Percentiles rank a stretch among this genome's conserved stretches.
These are phyloP conservation scores for Drosophila orena DNA, from an alignment of 1,140 invertebrate genomes.

Conservation along the genomic window DNA sequence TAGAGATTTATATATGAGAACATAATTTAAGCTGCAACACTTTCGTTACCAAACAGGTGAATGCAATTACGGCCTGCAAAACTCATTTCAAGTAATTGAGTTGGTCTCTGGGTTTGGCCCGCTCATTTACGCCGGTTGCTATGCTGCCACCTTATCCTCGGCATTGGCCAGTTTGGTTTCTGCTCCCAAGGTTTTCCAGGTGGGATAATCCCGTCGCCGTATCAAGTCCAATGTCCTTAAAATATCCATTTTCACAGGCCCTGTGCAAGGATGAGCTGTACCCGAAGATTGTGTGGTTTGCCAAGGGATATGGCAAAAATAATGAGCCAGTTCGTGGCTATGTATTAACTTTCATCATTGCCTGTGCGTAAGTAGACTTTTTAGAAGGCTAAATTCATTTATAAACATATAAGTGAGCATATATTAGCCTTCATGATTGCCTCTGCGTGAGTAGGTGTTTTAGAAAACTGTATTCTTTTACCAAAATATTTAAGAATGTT, in stretches of 20 bases:
- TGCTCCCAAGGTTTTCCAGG: constrained; percentile 96
- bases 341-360: constrained; percentile 95
- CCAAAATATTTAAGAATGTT: too few relatives aligned
- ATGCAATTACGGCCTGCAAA: constrained; percentile 91
- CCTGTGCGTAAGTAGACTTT: constrained; percentile 90
- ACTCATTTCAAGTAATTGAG: constrained; percentile 92
- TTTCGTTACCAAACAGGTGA: constrained; percentile 26
- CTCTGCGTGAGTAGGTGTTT: too few relatives aligned
- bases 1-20: background rate
- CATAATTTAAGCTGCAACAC: constrained; percentile 7
- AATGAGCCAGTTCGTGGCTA: constrained; percentile 97
- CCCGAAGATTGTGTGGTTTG: constrained; percentile 96
- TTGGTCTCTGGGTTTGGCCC: constrained; percentile 95
- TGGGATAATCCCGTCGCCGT: constrained; percentile 34
- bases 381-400: background rate
- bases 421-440: too few relatives aligned
- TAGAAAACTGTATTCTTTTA: too few relatives aligned
- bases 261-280: constrained; percentile 98
- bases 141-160: constrained; percentile 97
- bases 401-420: too few relatives aligned
- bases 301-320: constrained; percentile 95
- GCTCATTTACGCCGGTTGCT: constrained; percentile 97
- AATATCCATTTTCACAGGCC: constrained; percentile 86
- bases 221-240: background rate
- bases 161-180: constrained; percentile 97